Evolutionary conservation across 2,797 vertebrate genomes (phyloP), one percentile per base, ranked within the genome.

Genomic region (Macroramphosus scolopax): DNA sequence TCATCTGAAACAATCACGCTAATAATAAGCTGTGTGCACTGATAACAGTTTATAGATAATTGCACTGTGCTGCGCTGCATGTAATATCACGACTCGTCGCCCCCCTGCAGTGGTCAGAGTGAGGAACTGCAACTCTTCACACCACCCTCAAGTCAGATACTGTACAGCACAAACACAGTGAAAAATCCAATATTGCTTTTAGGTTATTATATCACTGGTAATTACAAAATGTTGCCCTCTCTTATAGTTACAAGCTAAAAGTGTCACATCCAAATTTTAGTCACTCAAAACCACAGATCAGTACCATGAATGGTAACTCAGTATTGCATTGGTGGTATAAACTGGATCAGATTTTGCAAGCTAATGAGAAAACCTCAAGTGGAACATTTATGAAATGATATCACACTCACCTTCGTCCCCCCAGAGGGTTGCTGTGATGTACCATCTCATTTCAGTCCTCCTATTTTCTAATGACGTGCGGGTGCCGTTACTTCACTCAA

Each of bases 291-390:
- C n/a, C n/a, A n/a, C n/a, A n/a, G n/a, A n/a, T n/a, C n/a, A n/a
- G n/a, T n/a, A n/a, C n/a, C n/a, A n/a, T n/a, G n/a, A n/a, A n/a
- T n/a, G n/a, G n/a, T n/a, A n/a, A n/a, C n/a, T n/a, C n/a, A n/a
- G n/a, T n/a, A n/a, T n/a, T n/a, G n/a, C n/a, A n/a, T n/a, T n/a
- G n/a, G n/a, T n/a, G n/a, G 29, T 36, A 39, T 57, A 63, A 54
- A 75, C 65, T 66, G 46, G 32, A 68, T 57, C 78, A 78, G 70
- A 81, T 83, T 80, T 75, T 63, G 73, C 49, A 51, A 72, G 71
- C 75, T 83, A 81, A 83, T 81, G 75, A 86, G 75, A 83, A 84
- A 80, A 74, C 63, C 72, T 81, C 60, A 78, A 75, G 76, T 84
- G 82, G 75, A 82, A 82, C 81, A 46, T 83, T 75, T 68, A 56